A percentile compares a stretch with the other conserved stretches of the same genome.
These are phyloP conservation scores for Rhopalosiphum maidis DNA, from an alignment of 1,140 invertebrate species.

Conservation along the genomic window DNA sequence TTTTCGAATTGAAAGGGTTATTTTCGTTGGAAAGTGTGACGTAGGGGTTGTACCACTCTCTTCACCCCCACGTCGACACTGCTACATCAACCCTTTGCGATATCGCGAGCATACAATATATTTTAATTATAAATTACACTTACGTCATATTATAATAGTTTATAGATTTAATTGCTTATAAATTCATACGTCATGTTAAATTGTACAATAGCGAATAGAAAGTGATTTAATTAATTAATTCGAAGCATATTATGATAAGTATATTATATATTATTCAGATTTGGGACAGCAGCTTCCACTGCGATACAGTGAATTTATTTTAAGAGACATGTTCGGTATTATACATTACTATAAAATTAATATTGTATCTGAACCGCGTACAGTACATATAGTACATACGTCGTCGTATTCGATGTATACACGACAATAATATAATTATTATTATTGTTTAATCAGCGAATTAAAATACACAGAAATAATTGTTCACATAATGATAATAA, in stretches of 20 bases:
- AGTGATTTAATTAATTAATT: neutral
- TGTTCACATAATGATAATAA: neutral
- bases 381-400: too few relatives aligned
- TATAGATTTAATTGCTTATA: slow-evolving; percentile 18
- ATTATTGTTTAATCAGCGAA: neutral
- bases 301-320: neutral
- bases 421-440: neutral
- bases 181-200: slow-evolving; percentile 16
- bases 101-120: neutral
- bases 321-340: neutral
- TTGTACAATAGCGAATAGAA: neutral
- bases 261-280: neutral
- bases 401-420: neutral
- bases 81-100: neutral
- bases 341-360: neutral
- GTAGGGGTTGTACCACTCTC: neutral
- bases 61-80: neutral
- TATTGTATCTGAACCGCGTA: neutral
- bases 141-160: slow-evolving; percentile 17
- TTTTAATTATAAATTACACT: slow-evolving; percentile 19
- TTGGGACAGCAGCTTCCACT: neutral
- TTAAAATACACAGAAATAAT: neutral
- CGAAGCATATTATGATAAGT: neutral
- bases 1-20: slow-evolving; percentile 10
- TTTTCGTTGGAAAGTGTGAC: slow-evolving; percentile 9